Evolutionary conservation across 2,888 invertebrate species (phyloP).

Genomic region (Philereme transversata): DNA sequence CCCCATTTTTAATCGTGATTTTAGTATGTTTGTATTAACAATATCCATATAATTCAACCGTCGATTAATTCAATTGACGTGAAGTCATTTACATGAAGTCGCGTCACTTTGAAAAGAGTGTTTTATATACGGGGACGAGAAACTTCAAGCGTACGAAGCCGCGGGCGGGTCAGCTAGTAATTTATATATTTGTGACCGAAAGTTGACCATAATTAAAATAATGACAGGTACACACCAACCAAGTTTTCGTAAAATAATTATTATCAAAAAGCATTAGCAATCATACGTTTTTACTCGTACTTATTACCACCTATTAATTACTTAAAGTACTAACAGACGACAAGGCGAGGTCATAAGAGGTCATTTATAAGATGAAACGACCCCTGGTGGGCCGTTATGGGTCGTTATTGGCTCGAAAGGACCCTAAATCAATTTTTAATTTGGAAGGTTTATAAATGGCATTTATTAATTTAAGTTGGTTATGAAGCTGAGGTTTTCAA

Average conservation of each 20-base stretch:
- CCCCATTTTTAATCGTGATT: no score
- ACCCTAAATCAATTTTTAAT: constrained; percentile 69
- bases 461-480: constrained; percentile 23
- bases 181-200: no score
- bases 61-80: no score
- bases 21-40: no score
- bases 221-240: no score
- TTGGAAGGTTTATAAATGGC: constrained; percentile 35
- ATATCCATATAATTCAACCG: no score
- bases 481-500: constrained; percentile 1
- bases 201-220: no score
- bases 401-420: constrained; percentile 56
- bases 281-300: constrained; percentile 29
- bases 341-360: constrained; percentile 65
- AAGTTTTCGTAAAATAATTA: not conserved
- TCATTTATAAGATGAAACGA: constrained; percentile 68
- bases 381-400: constrained; percentile 55
- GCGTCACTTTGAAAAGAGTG: no score
- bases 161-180: no score
- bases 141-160: no score
- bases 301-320: constrained; percentile 52
- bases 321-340: constrained; percentile 51
- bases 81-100: no score
- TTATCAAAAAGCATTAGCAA: constrained; percentile 17
- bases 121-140: no score